phyloP scores from a whole-genome alignment of 2,888 invertebrate species.

The Caenorhabditis afra region DNA sequence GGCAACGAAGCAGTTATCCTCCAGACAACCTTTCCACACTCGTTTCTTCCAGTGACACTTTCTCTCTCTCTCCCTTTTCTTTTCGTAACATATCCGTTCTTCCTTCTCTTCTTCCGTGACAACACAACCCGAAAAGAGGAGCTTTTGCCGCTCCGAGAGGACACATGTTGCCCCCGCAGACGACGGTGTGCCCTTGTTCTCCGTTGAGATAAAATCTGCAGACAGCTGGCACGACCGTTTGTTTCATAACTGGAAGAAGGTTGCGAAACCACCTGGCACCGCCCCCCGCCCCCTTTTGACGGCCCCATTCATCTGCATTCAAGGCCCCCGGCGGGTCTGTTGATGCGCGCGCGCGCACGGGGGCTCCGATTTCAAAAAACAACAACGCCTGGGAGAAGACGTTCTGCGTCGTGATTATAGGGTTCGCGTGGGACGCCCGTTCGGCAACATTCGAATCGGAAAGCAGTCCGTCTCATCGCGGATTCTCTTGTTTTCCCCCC shows the following conservation, averaged over 20 bases:
- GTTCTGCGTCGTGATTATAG: conserved; percentile 2
- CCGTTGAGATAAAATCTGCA: conserved; percentile 18
- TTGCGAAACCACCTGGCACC: conserved; percentile 44
- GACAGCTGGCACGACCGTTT: not conserved
- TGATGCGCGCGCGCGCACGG: not conserved
- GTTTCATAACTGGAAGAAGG: conserved; percentile 25
- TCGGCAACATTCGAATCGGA: not conserved
- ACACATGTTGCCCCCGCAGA: conserved; percentile 7
- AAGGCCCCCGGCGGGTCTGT: not conserved
- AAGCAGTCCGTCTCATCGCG: conserved; percentile 17
- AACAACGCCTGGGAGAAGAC: not conserved
- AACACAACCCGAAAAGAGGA: too few relatives aligned
- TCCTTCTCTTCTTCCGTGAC: too few relatives aligned
- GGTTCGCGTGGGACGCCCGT: conserved; percentile 2
- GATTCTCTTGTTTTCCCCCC: conserved; percentile 32
- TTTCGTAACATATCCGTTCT: not conserved
- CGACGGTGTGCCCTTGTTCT: not conserved
- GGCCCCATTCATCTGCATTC: not conserved
- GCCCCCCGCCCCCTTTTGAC: not conserved
- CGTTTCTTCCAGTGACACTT: too few relatives aligned
- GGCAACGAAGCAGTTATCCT: too few relatives aligned
- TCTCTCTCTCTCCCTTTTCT: too few relatives aligned
- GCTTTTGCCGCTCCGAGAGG: not conserved
- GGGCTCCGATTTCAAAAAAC: conserved; percentile 16
- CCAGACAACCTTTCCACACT: too few relatives aligned